These are phyloP conservation scores for Ichneumoninae sp. DNA, from an alignment of 2,888 invertebrate species.

Conservation along the genomic window DNA sequence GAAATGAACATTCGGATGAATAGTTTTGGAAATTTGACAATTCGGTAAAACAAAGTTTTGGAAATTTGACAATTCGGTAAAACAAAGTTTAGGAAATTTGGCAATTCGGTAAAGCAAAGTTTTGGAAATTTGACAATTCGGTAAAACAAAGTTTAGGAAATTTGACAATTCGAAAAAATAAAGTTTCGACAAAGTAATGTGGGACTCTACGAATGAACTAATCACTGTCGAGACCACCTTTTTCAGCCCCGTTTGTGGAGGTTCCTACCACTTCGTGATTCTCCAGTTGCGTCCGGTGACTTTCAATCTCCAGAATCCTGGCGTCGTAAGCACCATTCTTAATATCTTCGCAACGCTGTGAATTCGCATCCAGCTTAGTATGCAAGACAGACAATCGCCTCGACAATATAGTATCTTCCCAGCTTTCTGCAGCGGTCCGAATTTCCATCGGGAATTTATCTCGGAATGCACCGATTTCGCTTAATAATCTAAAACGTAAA, in stretches of 20 bases:
- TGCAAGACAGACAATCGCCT: conserved; percentile 49
- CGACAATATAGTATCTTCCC: conserved; percentile 58
- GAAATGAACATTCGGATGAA: too few relatives aligned
- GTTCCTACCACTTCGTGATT: conserved; percentile 66
- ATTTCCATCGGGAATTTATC: conserved; percentile 57
- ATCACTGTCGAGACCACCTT: not conserved
- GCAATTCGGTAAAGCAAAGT: too few relatives aligned
- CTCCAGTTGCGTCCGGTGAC: conserved; percentile 64
- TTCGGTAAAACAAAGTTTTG: too few relatives aligned
- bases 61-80: too few relatives aligned
- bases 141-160: too few relatives aligned
- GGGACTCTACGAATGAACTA: not conserved
- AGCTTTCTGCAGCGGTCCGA: conserved; percentile 44
- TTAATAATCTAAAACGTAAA: conserved; percentile 53
- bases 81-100: too few relatives aligned
- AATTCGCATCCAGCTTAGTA: conserved; percentile 52
- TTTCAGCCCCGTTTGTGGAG: not conserved
- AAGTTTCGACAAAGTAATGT: too few relatives aligned
- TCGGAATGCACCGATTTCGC: conserved; percentile 55
- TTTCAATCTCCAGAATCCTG: conserved; percentile 64
- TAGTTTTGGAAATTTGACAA: too few relatives aligned
- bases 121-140: too few relatives aligned
- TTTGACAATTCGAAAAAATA: too few relatives aligned
- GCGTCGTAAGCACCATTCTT: conserved; percentile 51
- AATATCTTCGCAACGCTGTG: conserved; percentile 58